Evolutionary conservation across 2,888 invertebrate genomes (phyloP), one percentile per base, ranked within the genome.

Genomic region (Macrophya annulata): DNA sequence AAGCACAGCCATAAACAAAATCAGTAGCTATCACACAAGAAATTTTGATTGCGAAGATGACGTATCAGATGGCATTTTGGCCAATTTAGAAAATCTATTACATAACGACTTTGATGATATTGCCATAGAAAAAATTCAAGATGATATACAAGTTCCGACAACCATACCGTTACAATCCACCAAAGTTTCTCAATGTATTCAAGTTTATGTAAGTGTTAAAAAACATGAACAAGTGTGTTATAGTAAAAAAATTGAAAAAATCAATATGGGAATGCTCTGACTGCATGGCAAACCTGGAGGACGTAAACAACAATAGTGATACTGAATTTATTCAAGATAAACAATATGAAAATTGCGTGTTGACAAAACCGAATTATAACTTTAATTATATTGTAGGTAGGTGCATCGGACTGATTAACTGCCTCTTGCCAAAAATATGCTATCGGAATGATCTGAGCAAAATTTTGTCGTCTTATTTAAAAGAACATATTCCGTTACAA

Each of bases 1-100:
- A 37, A 68, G 68, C 31, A 68, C 68, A 37, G 37, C 68, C 1
- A 68, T 68, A 68, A 68, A 68, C 37, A 68, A 68, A 68, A 68
- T 68, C 5, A 68, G 2, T 6, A 68, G 31, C 15, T 68, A 68
- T 17, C 68, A 68, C 31, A 68, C 68, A 0, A 37, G 3, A 68
- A 68, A 68, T 68, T 68, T 68, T 37, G 37, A 68, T 68, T 68
- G 68, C 15, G 37, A 68, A 31, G 68, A 25, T 37, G 68, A 68
- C 0, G 4, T 31, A 37, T 68, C 31, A 0, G 68, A 68, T 68
- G 68, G 68, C 12, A 0, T 68, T 68, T 4, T 68, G 37, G 68
- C 37, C 37, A 37, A 68, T 68, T 68, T 37, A 15, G 37, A 68
- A 37, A 12, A 37, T 37, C 31, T 68, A 15, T 37, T 68, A 10